Conservation (phyloP, 2,888 invertebrate genomes). For the Caenorhabditis plicata region DNA sequence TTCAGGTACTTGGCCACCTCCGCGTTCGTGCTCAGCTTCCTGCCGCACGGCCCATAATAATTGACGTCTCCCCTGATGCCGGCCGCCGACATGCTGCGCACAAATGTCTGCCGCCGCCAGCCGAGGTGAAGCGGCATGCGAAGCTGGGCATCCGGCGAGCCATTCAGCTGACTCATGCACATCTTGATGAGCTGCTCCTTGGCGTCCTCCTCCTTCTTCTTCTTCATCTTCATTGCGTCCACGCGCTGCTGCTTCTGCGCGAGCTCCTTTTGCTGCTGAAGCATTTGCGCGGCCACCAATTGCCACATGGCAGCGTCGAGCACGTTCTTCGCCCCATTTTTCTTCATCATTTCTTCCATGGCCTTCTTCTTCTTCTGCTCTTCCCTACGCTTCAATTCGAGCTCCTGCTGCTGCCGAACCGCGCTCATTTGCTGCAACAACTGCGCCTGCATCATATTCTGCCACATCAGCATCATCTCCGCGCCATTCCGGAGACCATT, state of each 20-base stretch:
- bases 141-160: too few relatives aligned
- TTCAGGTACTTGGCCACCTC: constrained; percentile 78
- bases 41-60: constrained; percentile 77
- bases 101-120: constrained; percentile 57
- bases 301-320: constrained; percentile 37
- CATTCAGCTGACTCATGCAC: background rate
- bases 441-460: constrained; percentile 14
- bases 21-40: constrained; percentile 72
- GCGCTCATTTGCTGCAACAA: background rate
- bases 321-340: constrained; percentile 16
- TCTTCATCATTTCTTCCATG: constrained; percentile 20
- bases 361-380: constrained; percentile 13
- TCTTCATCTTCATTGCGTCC: background rate
- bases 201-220: constrained; percentile 1
- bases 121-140: constrained; percentile 31
- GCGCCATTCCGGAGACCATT: too few relatives aligned
- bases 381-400: constrained; percentile 1
- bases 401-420: background rate
- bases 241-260: constrained; percentile 3
- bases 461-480: constrained; percentile 24
- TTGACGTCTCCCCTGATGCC: constrained; percentile 90
- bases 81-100: constrained; percentile 67
- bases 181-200: constrained; percentile 2
- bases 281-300: constrained; percentile 27
- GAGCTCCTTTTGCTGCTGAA: constrained; percentile 17